Base-by-base conservation (phyloP, 2,113 vertebrate species). In the Trogon melanurus region DNA sequence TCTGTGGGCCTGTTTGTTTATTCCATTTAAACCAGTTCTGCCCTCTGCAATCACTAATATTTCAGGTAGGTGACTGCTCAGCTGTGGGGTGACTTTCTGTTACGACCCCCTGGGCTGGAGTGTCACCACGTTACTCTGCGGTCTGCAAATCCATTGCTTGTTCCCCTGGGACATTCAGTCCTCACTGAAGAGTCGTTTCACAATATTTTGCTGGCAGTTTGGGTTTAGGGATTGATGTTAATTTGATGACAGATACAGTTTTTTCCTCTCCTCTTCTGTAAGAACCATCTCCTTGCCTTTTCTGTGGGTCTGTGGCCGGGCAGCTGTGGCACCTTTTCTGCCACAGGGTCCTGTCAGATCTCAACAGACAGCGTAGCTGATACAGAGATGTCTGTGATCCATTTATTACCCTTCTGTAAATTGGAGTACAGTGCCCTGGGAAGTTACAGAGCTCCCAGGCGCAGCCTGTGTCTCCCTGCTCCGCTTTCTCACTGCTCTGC, bases 321-420 rank as follows among this genome's bases (percentile, higher is more conserved):
- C 51, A 89, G 75, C n/a, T 89, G 10, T 14, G 11, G 53, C 72
- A 76, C 54, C 47, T 95, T 94, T 84, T 67, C 69, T 87, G 90
- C 88, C 82, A 34, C 90, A 85, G 73, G 48, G 88, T 88, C 78
- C 54, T 30, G 30, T 45, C 92, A 69, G 62, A 85, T 97, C 94
- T 76, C 70, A 57, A 61, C 91, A 89, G 92, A 76, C 81, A 79
- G 86, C 47, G 21, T 27, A 72, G 88, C 94, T 47, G 93, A 20
- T 26, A 67, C 36, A 91, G 58, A 84, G 88, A 69, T 44, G 61
- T 72, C 88, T 78, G 11, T 11, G 84, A 36, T 72, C 86, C 70
- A 81, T 94, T 89, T 92, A 65, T 51, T 86, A 78, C 92, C 92
- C 88, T 81, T 95, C 89, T 75, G 86, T 83, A 81, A 94, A 85